A percentile compares a stretch with the other conserved stretches of the same genome.
Conservation (phyloP, 2,888 invertebrate genomes). For the Orchestes rusci region DNA sequence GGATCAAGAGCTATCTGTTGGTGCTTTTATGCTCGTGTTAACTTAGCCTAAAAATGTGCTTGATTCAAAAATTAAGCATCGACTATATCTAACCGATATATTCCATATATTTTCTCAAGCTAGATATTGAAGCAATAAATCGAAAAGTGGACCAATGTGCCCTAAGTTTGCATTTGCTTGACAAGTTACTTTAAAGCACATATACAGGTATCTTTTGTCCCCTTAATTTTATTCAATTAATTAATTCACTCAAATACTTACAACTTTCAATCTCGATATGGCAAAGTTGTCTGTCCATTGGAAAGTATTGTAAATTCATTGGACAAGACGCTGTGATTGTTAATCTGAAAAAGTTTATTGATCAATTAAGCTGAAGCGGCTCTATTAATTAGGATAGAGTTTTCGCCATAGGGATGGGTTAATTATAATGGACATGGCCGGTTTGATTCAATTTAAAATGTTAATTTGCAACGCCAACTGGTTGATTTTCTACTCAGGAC, state of each 20-base stretch:
- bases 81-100: too few species aligned
- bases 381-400: too few species aligned
- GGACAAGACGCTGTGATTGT: slow-evolving; percentile 94
- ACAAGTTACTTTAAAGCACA: slow-evolving; percentile 29
- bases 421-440: too few species aligned
- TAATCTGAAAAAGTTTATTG: slow-evolving; percentile 70
- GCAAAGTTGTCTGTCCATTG: slow-evolving; percentile 92
- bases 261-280: slow-evolving; percentile 96
- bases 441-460: too few species aligned
- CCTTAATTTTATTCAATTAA: slow-evolving; percentile 9
- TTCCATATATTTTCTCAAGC: too few species aligned
- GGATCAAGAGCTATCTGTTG: slow-evolving; percentile 42
- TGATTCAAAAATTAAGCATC: too few species aligned
- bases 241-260: too few species aligned
- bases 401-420: too few species aligned
- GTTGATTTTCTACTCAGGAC: too few species aligned
- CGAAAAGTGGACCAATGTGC: slow-evolving; percentile 19
- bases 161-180: slow-evolving; percentile 9
- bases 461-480: too few species aligned
- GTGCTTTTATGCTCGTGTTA: slow-evolving; percentile 20
- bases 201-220: slow-evolving; percentile 43
- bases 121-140: too few species aligned
- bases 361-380: too few species aligned
- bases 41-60: slow-evolving; percentile 16
- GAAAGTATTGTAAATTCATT: slow-evolving; percentile 94